A percentile compares a stretch with the other conserved stretches of the same genome.
Evolutionary conservation across 2,113 vertebrate genomes (phyloP).

Genomic region (Gnathonemus echidnorhynchus): DNA sequence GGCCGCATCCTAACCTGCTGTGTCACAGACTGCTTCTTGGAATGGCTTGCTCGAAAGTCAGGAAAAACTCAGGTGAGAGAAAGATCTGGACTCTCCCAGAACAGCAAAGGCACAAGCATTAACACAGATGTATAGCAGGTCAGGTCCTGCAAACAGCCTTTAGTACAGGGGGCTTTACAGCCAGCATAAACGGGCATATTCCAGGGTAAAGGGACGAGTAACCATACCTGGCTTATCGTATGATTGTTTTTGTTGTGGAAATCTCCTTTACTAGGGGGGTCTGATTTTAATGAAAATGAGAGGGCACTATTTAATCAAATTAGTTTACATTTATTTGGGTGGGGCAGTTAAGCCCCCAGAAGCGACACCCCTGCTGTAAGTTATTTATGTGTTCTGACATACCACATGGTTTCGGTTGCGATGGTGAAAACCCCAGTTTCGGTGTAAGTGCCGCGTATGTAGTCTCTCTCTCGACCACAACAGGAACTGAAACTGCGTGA

Average conservation of each 20-base stretch:
- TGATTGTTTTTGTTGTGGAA: neutral
- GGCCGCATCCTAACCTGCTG: neutral
- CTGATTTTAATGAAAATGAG: neutral
- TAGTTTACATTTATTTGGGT: neutral
- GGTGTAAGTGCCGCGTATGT: slow-evolving; percentile 11
- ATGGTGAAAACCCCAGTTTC: slow-evolving; percentile 14
- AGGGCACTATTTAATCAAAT: neutral
- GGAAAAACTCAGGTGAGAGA: neutral
- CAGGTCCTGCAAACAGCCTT: neutral
- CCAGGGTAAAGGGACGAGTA: neutral
- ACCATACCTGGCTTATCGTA: neutral
- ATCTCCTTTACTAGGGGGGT: neutral
- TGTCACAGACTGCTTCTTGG: neutral
- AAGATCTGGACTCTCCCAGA: neutral
- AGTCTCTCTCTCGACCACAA: slow-evolving; percentile 21
- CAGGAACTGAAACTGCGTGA: slow-evolving; percentile 34
- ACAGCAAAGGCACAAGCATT: neutral
- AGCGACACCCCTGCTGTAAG: neutral
- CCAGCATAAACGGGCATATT: neutral
- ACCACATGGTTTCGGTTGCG: neutral
- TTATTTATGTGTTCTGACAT: neutral
- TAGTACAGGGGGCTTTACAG: neutral
- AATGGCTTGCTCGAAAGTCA: neutral
- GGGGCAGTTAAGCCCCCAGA: neutral
- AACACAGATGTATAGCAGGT: neutral